Percentiles rank a stretch among this genome's conserved stretches.
Conservation (phyloP, 2,797 vertebrate genomes). For the Australoheros facetus region DNA sequence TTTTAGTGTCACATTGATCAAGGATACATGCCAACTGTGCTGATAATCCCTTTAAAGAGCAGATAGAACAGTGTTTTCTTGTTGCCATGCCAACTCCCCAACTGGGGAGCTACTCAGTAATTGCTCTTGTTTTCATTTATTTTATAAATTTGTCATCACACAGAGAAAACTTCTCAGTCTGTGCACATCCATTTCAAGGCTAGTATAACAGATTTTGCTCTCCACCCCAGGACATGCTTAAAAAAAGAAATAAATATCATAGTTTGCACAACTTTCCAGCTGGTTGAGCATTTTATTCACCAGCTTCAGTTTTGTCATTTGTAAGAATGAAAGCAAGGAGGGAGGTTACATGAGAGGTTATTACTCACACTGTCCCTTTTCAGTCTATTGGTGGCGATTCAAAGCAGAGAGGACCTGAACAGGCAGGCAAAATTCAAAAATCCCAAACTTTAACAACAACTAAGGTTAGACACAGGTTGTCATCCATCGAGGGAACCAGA, state of each 20-base stretch:
- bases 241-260: neutral
- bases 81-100: conserved; percentile 39
- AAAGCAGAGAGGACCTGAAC: neutral
- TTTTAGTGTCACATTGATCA: conserved; percentile 18
- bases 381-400: neutral
- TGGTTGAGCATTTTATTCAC: neutral
- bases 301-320: neutral
- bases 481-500: neutral
- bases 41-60: conserved; percentile 23
- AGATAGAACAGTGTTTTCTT: conserved; percentile 1
- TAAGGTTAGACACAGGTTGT: neutral
- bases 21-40: conserved; percentile 25
- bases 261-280: neutral
- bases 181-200: neutral
- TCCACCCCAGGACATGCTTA: neutral
- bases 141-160: conserved; percentile 22
- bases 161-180: conserved; percentile 6
- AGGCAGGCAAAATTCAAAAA: neutral
- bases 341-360: neutral
- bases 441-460: neutral
- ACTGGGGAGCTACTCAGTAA: conserved; percentile 13
- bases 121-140: conserved; percentile 18
- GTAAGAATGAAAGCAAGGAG: neutral
- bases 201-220: neutral
- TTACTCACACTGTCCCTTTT: neutral